Base-by-base conservation (phyloP, 2,113 vertebrate genomes). In the Nannobrachium achirus region DNA sequence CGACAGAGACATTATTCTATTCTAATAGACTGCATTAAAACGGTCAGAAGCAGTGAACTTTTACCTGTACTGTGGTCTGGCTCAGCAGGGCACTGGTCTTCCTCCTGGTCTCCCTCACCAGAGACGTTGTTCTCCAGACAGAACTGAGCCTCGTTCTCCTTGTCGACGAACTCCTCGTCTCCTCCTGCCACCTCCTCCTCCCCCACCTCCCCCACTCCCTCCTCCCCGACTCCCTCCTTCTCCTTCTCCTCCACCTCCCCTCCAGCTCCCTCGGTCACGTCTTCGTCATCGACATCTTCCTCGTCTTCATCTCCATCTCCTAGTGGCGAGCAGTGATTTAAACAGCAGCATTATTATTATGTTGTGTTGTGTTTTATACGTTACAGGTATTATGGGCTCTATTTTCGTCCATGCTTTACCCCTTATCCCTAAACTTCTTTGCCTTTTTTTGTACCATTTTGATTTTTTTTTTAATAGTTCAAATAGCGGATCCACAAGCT, bases 41-140 rank as follows among this genome's bases (percentile, higher is more conserved):
- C 25, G 3, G 25, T 33, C 25, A 33, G 25, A 25, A 25, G 2
- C 3, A 4, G 25, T 33, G 25, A 33, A 33, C 25, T 33, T 33
- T 66, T 38, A 90, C 89, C 90, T 46, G 82, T 72, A 1, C 14
- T 10, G 46, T 77, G 52, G 7, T 67, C 39, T 0, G 71, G 48
- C 25, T 69, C 56, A 15, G 14, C 10, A 3, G 62, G 2, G 14
- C n/a, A 11, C 3, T 76, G 71, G 0, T 6, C 0, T 0, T 49
- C 71, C 13, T 85, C 86, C n/a, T 71, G 50, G 3, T 82, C 91
- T 52, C 2, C 86, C 7, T 87, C 85, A n/a, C 88, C 93, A 0
- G 91, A 88, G 79, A 96, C 95, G 90, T 97, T 98, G 41, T 83
- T 94, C 90, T 98, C 97, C 82, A 99, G 84, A 87, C 96, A 96